phyloP scores from a whole-genome alignment of 1,140 invertebrate species.

The Achroia grisella region DNA sequence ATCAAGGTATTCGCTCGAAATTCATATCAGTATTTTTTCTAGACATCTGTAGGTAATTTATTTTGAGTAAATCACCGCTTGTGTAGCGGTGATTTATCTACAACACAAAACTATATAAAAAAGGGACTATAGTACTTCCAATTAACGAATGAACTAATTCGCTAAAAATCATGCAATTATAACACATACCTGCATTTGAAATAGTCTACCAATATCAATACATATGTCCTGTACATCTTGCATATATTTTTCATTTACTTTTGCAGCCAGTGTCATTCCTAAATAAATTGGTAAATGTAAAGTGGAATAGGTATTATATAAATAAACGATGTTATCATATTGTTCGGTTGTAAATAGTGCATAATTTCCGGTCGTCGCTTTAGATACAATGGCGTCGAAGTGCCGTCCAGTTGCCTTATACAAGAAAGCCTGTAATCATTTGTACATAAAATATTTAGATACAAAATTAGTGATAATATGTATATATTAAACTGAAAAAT shows the following conservation, averaged over 20 bases:
- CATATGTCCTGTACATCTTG: constrained; percentile 1
- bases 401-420: not conserved
- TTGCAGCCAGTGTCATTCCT: not conserved
- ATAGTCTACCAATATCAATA: not conserved
- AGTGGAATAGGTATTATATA: not conserved
- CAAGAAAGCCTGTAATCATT: not conserved
- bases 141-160: too few relatives aligned
- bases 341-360: not conserved
- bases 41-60: too few relatives aligned
- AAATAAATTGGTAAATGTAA: not conserved
- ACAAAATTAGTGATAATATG: too few relatives aligned
- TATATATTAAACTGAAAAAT: too few relatives aligned
- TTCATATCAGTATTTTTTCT: too few relatives aligned
- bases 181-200: not conserved
- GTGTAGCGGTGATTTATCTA: too few relatives aligned
- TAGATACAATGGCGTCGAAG: not conserved
- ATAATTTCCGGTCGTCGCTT: not conserved
- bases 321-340: not conserved
- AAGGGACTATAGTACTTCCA: too few relatives aligned
- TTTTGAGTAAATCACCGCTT: too few relatives aligned
- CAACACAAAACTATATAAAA: too few relatives aligned
- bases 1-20: too few relatives aligned
- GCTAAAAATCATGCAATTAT: too few relatives aligned
- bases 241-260: not conserved
- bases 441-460: too few relatives aligned